Conservation (phyloP, 2,888 invertebrate genomes). For the Pinctada fucata region DNA sequence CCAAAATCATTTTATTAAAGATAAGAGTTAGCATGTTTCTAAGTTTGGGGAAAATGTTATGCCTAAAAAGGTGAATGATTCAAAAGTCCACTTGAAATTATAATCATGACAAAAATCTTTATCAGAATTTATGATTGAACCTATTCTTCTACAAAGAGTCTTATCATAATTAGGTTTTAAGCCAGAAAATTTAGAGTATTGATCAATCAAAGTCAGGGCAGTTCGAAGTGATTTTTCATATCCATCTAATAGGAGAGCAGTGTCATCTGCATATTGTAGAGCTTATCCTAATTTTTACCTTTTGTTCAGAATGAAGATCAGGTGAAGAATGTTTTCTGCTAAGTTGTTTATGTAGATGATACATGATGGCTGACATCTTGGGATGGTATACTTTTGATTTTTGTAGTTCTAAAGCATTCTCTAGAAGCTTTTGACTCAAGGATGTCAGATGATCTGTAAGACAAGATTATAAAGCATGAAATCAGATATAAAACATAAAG, state of each 20-base stretch:
- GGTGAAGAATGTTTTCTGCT: background rate
- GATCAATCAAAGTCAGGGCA: too few relatives aligned
- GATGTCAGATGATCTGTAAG: conserved; percentile 22
- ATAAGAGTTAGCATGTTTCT: too few relatives aligned
- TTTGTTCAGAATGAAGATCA: background rate
- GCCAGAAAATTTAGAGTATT: too few relatives aligned
- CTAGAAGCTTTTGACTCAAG: conserved; percentile 8
- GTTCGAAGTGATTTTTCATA: too few relatives aligned
- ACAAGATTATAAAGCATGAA: background rate
- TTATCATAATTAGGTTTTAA: background rate
- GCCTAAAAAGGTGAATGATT: too few relatives aligned
- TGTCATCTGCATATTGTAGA: too few relatives aligned
- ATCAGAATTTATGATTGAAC: background rate
- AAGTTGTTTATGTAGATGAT: conserved; percentile 3
- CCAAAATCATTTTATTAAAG: too few relatives aligned
- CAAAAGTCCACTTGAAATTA: too few relatives aligned
- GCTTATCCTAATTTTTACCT: background rate
- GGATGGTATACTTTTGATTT: conserved; percentile 19
- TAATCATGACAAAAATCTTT: background rate
- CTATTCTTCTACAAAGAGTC: background rate
- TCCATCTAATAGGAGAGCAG: too few relatives aligned
- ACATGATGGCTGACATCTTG: conserved; percentile 7
- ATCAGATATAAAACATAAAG: background rate
- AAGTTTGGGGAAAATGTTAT: too few relatives aligned
- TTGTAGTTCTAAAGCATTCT: conserved; percentile 5